Base-by-base conservation (phyloP, 2,113 vertebrate species). In the Alouatta palliata region DNA sequence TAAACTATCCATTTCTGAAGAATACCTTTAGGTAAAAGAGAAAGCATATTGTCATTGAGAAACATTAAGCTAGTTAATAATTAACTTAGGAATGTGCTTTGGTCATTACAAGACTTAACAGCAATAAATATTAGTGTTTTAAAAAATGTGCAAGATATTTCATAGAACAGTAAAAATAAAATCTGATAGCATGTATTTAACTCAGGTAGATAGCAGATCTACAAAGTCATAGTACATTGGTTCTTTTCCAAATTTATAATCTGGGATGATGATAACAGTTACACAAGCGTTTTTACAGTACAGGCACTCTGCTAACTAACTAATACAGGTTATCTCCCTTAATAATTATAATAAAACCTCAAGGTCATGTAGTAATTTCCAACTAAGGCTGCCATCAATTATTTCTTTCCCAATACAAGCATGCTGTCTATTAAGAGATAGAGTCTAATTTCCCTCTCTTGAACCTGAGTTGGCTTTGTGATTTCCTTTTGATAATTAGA, bases 1-100 rank as follows among this genome's bases (percentile, higher is more conserved):
- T 97, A 85, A 95, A 94, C 81, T 87, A 92, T 16, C 52, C 85
- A 88, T 77, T 95, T 97, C 54, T 93, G 79, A 56, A 97, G 93
- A 97, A 92, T 61, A 85, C 7, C 40, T 79, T 95, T 64, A 90
- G 56, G 45, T 85, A 95, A 90, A 95, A 93, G 14, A 96, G 43
- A 96, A 77, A 20, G 8, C 6, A 52, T 87, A 87, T 88, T 87
- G 66, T 95, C 73, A 73, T 43, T 90, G 70, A 86, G 40, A 86
- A 80, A 64, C 56, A 90, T 87, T 92, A 80, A 94, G 71, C 20
- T 96, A 66, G 90, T 91, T 97, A 96, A 95, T 91, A 90, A 75
- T 90, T 82, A 77, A 40, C 23, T 66, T 77, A 75, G 86, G 79
- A 87, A 85, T 87, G 23, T 68, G 30, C 20, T 90, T 87, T 92